Evolutionary conservation across 2,888 invertebrate species (phyloP).

Genomic region (Lasioglossum calceatum): DNA sequence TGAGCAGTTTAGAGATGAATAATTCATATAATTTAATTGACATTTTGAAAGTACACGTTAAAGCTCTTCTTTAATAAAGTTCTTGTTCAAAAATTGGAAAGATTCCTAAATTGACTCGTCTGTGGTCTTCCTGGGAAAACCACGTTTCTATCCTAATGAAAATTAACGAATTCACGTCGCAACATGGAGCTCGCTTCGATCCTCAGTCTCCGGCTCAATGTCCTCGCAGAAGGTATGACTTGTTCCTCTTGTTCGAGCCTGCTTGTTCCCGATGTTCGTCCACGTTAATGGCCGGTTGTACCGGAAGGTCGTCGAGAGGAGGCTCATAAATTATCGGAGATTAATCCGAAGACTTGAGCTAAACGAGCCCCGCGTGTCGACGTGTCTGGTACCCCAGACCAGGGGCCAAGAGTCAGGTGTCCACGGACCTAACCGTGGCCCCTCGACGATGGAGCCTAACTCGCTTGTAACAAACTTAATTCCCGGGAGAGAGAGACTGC

Average conservation of each 20-base stretch:
- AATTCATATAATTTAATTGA: too few relatives aligned
- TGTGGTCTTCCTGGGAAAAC: background rate
- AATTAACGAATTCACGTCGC: background rate
- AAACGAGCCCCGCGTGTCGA: background rate
- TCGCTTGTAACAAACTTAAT: background rate
- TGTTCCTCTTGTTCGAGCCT: background rate
- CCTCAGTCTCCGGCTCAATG: background rate
- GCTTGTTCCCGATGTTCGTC: background rate
- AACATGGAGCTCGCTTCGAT: background rate
- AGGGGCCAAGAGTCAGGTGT: background rate
- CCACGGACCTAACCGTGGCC: background rate
- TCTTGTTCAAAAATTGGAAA: too few relatives aligned
- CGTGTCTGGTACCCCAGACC: background rate
- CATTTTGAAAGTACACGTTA: too few relatives aligned
- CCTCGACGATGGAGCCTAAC: background rate
- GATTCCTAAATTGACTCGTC: background rate
- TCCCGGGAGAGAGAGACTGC: background rate
- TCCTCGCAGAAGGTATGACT: background rate
- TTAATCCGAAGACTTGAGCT: background rate
- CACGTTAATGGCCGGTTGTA: background rate
- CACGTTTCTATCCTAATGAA: background rate
- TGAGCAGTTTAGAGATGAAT: too few relatives aligned
- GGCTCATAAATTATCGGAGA: background rate
- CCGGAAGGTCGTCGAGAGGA: background rate
- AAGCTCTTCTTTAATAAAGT: too few relatives aligned